phyloP scores from a whole-genome alignment of 2,888 invertebrate species.

The Drosophila acutilabella region DNA sequence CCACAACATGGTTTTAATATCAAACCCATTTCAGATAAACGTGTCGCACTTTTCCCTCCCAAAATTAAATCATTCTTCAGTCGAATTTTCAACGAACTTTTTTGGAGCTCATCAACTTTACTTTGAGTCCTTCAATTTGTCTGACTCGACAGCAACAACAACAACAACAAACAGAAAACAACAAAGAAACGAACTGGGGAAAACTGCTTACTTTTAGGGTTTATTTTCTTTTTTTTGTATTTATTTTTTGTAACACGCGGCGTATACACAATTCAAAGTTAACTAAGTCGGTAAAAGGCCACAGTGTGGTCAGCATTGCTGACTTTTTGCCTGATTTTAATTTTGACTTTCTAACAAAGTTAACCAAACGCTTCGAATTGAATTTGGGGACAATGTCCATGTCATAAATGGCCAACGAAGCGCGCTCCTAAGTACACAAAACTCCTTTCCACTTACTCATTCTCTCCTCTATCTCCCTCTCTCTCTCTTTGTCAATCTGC shows the following conservation, averaged over 20 bases:
- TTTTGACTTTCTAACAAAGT: conserved; percentile 81
- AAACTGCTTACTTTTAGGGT: conserved; percentile 42
- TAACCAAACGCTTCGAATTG: conserved; percentile 72
- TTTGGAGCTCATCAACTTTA: conserved; percentile 68
- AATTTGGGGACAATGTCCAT: conserved; percentile 66
- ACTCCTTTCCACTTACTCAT: conserved; percentile 4
- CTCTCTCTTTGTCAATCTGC: not conserved
- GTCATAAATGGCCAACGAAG: conserved; percentile 69
- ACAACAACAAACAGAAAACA: not conserved
- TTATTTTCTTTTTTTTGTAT: conserved; percentile 42
- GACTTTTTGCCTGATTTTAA: conserved; percentile 65
- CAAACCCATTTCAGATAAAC: conserved; percentile 33
- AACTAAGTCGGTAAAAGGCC: conserved; percentile 49
- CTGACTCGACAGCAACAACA: conserved; percentile 27
- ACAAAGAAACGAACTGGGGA: conserved; percentile 16
- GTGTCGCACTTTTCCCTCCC: conserved; percentile 40
- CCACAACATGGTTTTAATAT: conserved; percentile 22
- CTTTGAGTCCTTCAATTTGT: conserved; percentile 75
- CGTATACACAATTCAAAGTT: conserved; percentile 61
- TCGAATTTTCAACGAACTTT: conserved; percentile 64
- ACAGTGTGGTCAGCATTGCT: conserved; percentile 63
- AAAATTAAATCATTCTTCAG: conserved; percentile 78
- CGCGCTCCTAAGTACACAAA: conserved; percentile 72
- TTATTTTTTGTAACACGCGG: conserved; percentile 51
- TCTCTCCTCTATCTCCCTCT: not conserved